A percentile compares a stretch with the other conserved stretches of the same genome.
Evolutionary conservation across 1,140 invertebrate species (phyloP).

Genomic region (Papilio machaon): DNA sequence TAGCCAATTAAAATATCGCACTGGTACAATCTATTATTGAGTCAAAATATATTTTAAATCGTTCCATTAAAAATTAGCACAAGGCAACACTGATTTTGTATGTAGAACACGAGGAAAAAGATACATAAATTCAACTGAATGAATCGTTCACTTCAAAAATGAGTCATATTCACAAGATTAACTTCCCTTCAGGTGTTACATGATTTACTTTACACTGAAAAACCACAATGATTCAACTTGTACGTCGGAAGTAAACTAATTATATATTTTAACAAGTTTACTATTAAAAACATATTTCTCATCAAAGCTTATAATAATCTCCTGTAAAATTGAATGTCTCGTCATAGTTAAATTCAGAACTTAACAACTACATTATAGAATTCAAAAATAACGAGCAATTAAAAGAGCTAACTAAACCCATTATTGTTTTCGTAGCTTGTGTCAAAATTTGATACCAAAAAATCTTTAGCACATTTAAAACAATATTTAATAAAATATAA

Average conservation of each 20-base stretch:
- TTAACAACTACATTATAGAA: background rate
- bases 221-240: slow-evolving; percentile 18
- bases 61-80: slow-evolving; percentile 23
- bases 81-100: slow-evolving; percentile 7
- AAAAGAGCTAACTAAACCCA: background rate
- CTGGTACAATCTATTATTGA: background rate
- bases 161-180: background rate
- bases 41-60: background rate
- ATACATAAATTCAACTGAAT: background rate
- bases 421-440: no score
- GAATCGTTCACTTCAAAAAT: background rate
- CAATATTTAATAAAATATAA: background rate
- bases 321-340: background rate
- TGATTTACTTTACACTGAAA: background rate
- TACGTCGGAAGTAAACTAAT: slow-evolving; percentile 11
- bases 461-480: background rate
- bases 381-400: background rate
- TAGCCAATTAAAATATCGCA: background rate
- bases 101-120: slow-evolving; percentile 14
- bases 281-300: background rate
- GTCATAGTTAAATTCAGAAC: background rate
- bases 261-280: background rate
- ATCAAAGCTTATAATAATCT: background rate
- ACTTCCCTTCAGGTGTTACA: slow-evolving; percentile 7
- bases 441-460: background rate